A percentile compares a stretch with the other conserved stretches of the same genome.
Evolutionary conservation across 2,113 vertebrate species (phyloP).

Genomic region (Fregata magnificens): DNA sequence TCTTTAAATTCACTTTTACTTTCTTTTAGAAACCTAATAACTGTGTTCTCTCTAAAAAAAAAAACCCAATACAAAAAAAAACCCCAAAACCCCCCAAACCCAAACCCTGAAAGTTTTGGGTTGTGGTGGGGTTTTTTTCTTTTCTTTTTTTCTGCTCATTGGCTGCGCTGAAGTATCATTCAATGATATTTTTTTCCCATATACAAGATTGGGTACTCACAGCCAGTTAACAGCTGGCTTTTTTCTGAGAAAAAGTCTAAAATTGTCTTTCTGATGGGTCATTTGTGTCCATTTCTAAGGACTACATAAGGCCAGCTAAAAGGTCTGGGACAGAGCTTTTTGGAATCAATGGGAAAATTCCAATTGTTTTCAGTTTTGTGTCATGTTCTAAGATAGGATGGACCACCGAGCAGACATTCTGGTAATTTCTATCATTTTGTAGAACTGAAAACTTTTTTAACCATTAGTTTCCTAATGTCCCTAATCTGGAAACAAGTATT

Average conservation of each 20-base stretch:
- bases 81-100: background rate
- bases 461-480: background rate
- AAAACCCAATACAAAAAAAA: background rate
- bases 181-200: background rate
- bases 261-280: background rate
- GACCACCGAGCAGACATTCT: background rate
- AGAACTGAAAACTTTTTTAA: background rate
- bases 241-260: background rate
- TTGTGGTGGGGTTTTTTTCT: fast-evolving
- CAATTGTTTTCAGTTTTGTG: background rate
- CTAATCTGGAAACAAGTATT: background rate
- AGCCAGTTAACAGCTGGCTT: fast-evolving
- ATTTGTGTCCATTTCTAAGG: background rate
- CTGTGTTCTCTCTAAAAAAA: background rate
- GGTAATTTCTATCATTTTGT: background rate
- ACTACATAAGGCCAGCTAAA: background rate
- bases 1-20: background rate
- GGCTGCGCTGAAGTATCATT: fast-evolving
- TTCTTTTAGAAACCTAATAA: background rate
- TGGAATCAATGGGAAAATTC: background rate
- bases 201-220: background rate
- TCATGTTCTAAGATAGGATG: background rate
- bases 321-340: background rate
- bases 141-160: background rate
- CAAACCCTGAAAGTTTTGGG: background rate